These are phyloP conservation scores for Erythrocercus mccallii DNA, from an alignment of 2,113 vertebrate genomes.

Conservation along the genomic window DNA sequence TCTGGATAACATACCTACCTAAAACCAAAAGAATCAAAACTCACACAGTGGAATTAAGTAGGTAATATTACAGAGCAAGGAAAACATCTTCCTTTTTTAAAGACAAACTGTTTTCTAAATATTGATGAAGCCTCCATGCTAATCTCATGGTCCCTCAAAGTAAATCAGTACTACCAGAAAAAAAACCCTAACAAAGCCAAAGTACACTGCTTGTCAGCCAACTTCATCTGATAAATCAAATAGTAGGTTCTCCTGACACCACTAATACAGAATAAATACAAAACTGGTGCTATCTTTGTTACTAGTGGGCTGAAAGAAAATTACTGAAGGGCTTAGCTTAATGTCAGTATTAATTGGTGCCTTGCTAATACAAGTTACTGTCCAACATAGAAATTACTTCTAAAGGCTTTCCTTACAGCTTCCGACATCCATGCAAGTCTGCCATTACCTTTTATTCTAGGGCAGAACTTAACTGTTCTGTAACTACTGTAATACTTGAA, in stretches of 20 bases:
- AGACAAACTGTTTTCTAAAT: background rate
- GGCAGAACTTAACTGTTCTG: background rate
- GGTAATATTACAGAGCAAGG: background rate
- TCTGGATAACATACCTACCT: slow-evolving; percentile 82
- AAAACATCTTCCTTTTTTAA: background rate
- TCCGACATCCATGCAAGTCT: background rate
- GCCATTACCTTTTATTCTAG: background rate
- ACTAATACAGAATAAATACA: background rate
- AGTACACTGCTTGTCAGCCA: background rate
- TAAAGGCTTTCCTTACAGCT: background rate
- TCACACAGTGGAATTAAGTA: background rate
- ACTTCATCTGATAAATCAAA: background rate
- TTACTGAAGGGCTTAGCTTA: background rate
- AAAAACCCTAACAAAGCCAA: background rate
- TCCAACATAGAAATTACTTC: background rate
- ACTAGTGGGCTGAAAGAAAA: background rate
- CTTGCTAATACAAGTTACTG: background rate
- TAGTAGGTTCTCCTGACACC: background rate
- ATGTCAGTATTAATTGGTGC: background rate
- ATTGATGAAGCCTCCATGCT: background rate
- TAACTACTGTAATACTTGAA: background rate
- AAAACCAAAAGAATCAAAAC: background rate
- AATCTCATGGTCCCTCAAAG: background rate
- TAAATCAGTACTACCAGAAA: background rate
- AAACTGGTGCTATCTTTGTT: background rate